Percentiles rank a stretch among this genome's conserved stretches.
phyloP scores from a whole-genome alignment of 2,113 vertebrate genomes.

The Trichechus manatus region DNA sequence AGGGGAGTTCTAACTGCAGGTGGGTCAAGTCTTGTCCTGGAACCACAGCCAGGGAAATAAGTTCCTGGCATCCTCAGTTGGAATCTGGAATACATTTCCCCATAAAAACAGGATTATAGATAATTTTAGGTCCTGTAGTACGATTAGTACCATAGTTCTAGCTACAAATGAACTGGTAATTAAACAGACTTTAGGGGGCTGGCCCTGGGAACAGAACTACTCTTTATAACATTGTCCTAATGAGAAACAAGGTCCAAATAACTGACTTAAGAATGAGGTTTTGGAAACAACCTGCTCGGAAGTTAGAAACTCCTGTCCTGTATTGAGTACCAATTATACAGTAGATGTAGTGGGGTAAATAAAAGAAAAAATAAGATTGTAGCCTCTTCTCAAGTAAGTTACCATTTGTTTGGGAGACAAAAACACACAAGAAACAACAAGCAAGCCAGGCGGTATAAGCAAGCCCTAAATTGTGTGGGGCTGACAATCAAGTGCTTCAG shows the following conservation, averaged over 20 bases:
- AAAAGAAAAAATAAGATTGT: not conserved
- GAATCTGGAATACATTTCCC: slow-evolving; percentile 74
- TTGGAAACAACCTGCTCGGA: slow-evolving; percentile 41
- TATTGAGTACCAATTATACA: not conserved
- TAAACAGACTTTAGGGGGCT: slow-evolving; percentile 55
- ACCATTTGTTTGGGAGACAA: not conserved
- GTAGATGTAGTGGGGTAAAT: not conserved
- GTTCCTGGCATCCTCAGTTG: slow-evolving; percentile 59
- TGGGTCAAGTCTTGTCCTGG: slow-evolving; percentile 42
- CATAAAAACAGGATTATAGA: slow-evolving; percentile 64
- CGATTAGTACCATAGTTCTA: slow-evolving; percentile 32
- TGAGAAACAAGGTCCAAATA: slow-evolving; percentile 67
- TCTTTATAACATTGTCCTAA: slow-evolving; percentile 59
- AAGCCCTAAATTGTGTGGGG: not conserved
- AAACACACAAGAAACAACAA: not conserved
- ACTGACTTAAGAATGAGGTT: slow-evolving; percentile 10
- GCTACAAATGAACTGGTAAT: not conserved
- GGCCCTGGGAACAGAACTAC: slow-evolving; percentile 24
- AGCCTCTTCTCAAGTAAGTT: not conserved
- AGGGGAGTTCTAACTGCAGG: not conserved
- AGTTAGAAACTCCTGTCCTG: slow-evolving; percentile 39
- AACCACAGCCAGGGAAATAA: slow-evolving; percentile 54
- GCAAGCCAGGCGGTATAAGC: not conserved
- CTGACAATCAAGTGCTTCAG: not conserved
- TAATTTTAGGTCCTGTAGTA: slow-evolving; percentile 47